These are phyloP conservation scores for Cantharis rustica DNA, from an alignment of 2,888 invertebrate genomes.

Conservation along the genomic window DNA sequence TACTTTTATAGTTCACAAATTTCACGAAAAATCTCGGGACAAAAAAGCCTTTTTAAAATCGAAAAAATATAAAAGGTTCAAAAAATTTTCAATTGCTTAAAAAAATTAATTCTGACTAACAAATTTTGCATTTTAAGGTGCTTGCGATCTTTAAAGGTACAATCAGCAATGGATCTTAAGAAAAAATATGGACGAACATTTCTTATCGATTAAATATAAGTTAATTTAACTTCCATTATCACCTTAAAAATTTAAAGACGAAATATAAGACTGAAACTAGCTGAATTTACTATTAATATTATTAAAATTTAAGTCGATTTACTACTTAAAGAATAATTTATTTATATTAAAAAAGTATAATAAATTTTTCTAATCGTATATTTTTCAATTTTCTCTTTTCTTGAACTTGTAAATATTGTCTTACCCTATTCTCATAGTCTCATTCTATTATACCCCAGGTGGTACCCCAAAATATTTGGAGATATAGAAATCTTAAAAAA, in stretches of 20 bases:
- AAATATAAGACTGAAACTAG: background rate
- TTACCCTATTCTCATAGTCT: too few species aligned
- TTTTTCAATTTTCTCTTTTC: too few species aligned
- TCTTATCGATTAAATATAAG: background rate
- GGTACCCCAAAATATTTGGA: too few species aligned
- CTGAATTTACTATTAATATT: background rate
- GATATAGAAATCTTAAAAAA: too few species aligned
- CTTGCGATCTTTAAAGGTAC: background rate
- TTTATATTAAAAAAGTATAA: background rate
- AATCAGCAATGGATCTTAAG: background rate
- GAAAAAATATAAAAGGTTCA: background rate
- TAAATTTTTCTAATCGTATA: background rate
- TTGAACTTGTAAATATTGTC: too few species aligned
- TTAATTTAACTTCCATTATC: too few species aligned
- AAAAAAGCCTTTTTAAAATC: background rate
- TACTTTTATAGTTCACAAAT: conserved; percentile 88
- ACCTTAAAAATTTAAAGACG: background rate
- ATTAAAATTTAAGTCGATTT: background rate
- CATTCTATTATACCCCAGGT: too few species aligned
- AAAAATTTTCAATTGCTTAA: too few species aligned
- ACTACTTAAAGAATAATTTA: background rate
- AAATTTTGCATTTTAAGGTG: background rate
- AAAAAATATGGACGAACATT: background rate
- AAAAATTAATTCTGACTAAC: background rate
- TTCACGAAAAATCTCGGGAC: conserved; percentile 65